phyloP scores from a whole-genome alignment of 2,797 vertebrate genomes.

The Oreonectes daqikongensis region DNA sequence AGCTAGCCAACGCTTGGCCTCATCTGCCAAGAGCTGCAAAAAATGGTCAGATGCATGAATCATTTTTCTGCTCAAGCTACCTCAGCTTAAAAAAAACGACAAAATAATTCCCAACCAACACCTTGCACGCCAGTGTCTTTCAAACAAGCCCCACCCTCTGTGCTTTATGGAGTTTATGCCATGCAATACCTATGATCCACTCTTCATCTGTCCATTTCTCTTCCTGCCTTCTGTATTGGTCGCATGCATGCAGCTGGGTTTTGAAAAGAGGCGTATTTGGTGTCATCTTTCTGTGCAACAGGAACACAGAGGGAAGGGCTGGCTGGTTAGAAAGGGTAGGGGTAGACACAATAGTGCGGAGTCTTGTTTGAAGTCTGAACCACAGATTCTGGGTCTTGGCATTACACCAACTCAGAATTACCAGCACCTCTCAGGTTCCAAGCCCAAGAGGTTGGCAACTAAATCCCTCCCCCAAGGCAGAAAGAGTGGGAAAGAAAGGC shows the following conservation, averaged over 20 bases:
- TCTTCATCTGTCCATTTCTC: constrained; percentile 40
- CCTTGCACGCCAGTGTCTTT: neutral
- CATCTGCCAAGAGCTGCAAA: constrained; percentile 21
- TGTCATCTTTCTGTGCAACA: constrained; percentile 46
- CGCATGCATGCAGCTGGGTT: constrained; percentile 39
- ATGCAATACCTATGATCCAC: constrained; percentile 22
- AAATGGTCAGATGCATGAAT: constrained; percentile 40
- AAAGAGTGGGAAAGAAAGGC: constrained; percentile 17
- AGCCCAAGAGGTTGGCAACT: constrained; percentile 26
- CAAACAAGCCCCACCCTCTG: constrained; percentile 5
- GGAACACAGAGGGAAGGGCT: constrained; percentile 31
- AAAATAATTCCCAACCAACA: constrained; percentile 15
- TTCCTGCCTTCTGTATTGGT: constrained; percentile 29
- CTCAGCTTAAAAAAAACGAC: neutral
- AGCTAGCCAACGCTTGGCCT: constrained; percentile 19
- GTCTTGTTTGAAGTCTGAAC: constrained; percentile 50
- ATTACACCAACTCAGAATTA: constrained; percentile 32
- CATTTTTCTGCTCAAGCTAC: constrained; percentile 23
- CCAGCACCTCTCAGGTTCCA: constrained; percentile 48
- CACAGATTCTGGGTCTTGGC: constrained; percentile 29
- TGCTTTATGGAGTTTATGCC: constrained; percentile 15
- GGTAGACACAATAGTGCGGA: constrained; percentile 46
- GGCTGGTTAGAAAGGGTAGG: constrained; percentile 17
- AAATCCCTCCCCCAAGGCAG: constrained; percentile 37
- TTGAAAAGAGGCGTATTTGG: constrained; percentile 35